Conservation (phyloP, 2,113 vertebrate species). For the Scatophagus argus region DNA sequence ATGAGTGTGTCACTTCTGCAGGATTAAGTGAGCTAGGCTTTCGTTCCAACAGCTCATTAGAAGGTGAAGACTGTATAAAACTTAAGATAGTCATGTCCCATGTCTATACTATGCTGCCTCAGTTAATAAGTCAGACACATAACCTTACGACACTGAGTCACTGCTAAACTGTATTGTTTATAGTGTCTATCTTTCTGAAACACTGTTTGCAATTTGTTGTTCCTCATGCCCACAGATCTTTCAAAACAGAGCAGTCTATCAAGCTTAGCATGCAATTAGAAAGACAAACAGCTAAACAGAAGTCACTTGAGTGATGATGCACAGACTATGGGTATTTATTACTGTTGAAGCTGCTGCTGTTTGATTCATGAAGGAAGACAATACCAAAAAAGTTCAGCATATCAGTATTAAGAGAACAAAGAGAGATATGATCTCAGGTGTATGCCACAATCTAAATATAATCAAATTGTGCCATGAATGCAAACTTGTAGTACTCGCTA, state of each 20-base stretch:
- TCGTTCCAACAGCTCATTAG: neutral
- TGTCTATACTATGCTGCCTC: neutral
- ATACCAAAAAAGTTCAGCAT: neutral
- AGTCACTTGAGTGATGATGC: neutral
- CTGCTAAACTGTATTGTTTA: constrained; percentile 9
- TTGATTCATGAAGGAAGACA: neutral
- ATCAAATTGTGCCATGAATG: neutral
- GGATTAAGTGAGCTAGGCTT: neutral
- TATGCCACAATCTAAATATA: neutral
- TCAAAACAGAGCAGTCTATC: constrained; percentile 5
- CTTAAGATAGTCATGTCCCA: neutral
- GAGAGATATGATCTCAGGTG: neutral
- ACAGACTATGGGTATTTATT: neutral
- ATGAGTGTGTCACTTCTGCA: neutral
- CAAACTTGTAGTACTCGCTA: neutral
- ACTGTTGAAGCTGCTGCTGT: neutral
- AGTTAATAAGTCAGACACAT: constrained; percentile 26
- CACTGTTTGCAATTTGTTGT: constrained; percentile 1
- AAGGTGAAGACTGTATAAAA: neutral
- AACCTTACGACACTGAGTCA: constrained; percentile 1
- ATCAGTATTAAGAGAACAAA: neutral
- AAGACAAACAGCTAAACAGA: neutral
- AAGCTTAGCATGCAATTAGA: neutral
- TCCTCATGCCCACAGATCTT: neutral
- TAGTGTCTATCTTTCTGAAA: constrained; percentile 8